phyloP scores from a whole-genome alignment of 2,888 invertebrate species.

The Acrobasis repandana region DNA sequence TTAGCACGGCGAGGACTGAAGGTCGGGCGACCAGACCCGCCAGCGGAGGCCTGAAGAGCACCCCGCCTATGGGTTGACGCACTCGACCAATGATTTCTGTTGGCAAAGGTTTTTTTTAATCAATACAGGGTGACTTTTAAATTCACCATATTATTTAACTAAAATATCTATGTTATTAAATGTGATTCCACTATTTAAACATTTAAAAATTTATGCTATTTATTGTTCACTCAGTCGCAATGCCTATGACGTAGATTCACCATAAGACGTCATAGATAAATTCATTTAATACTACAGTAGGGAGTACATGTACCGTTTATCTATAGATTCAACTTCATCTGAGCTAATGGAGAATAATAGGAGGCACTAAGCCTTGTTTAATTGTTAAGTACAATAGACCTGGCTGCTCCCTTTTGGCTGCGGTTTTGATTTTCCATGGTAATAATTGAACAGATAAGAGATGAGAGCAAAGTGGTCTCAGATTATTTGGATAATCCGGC shows the following conservation, averaged over 20 bases:
- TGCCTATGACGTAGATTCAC: too few species aligned
- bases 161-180: too few species aligned
- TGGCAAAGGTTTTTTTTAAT: slow-evolving; percentile 14
- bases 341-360: slow-evolving; percentile 1
- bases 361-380: background rate
- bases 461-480: too few species aligned
- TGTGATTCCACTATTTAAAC: too few species aligned
- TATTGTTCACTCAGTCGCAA: too few species aligned
- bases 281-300: too few species aligned
- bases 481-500: too few species aligned
- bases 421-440: background rate
- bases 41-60: slow-evolving; percentile 86
- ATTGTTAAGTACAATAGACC: background rate
- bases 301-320: background rate
- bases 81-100: slow-evolving; percentile 84
- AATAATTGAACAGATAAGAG: too few species aligned
- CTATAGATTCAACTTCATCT: background rate
- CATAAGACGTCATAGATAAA: too few species aligned
- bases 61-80: slow-evolving; percentile 78
- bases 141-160: too few species aligned
- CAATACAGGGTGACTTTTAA: too few species aligned
- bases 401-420: background rate
- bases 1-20: slow-evolving; percentile 88
- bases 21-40: slow-evolving; percentile 87
- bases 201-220: too few species aligned